A percentile compares a stretch with the other conserved stretches of the same genome.
Conservation (phyloP, 2,113 vertebrate genomes). For the Callionymus lyra region DNA sequence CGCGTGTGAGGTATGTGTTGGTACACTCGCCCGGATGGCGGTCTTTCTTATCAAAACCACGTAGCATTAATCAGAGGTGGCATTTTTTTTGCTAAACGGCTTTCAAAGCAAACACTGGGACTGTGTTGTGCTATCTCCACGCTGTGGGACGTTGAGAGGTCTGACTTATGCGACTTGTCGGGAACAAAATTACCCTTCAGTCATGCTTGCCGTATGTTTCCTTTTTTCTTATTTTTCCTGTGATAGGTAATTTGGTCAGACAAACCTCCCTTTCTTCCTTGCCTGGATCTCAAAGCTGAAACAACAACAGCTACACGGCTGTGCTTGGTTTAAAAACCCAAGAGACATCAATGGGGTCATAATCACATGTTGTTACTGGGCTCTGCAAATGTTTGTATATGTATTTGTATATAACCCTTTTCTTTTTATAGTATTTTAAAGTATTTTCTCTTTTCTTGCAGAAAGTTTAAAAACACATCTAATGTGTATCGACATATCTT, state of each 20-base stretch:
- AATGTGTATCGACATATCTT: too few species aligned
- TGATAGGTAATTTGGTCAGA: conserved; percentile 42
- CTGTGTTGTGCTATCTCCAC: conserved; percentile 32
- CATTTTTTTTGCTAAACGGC: conserved; percentile 43
- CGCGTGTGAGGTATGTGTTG: conserved; percentile 26
- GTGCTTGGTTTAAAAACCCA: conserved; percentile 48
- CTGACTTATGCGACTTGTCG: conserved; percentile 50
- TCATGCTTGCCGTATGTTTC: conserved; percentile 43
- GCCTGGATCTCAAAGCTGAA: conserved; percentile 49
- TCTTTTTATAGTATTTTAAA: conserved; percentile 9
- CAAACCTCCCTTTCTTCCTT: conserved; percentile 49
- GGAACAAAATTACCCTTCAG: conserved; percentile 42
- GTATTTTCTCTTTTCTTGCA: conserved; percentile 14
- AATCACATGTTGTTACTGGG: conserved; percentile 43
- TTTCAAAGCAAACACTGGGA: conserved; percentile 47
- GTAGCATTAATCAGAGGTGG: conserved; percentile 40
- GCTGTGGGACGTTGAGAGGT: conserved; percentile 32
- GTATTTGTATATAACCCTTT: conserved; percentile 7
- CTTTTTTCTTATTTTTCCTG: conserved; percentile 45
- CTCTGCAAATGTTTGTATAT: conserved; percentile 14
- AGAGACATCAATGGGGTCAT: conserved; percentile 36
- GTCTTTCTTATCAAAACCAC: conserved; percentile 31
- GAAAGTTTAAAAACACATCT: conserved; percentile 8
- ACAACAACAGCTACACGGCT: conserved; percentile 40
- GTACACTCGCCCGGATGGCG: conserved; percentile 10